Percentiles rank a stretch among this genome's conserved stretches.
Conservation (phyloP, 2,113 vertebrate genomes). For the Thunnus maccoyii region DNA sequence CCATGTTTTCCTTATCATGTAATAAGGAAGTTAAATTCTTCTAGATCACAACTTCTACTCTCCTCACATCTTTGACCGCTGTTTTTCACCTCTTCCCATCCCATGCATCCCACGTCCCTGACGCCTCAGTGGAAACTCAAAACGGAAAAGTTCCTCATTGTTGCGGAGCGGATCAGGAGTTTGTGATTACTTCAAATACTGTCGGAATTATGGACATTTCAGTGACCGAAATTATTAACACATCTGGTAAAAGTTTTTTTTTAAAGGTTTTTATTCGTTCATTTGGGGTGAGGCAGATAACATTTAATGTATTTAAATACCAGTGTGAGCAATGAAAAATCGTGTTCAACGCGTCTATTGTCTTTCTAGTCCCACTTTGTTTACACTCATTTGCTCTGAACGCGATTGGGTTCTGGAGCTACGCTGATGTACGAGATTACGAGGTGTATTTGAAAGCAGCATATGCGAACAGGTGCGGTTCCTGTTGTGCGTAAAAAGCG, state of each 20-base stretch:
- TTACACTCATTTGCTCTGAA: no score
- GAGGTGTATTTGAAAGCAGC: slow-evolving; percentile 9
- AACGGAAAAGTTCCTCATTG: slow-evolving; percentile 40
- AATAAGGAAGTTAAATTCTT: not conserved
- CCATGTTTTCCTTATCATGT: slow-evolving; percentile 62
- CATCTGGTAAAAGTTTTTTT: not conserved
- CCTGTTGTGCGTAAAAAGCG: not conserved
- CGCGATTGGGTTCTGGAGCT: no score
- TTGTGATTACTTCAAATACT: slow-evolving; percentile 7
- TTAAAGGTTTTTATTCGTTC: not conserved
- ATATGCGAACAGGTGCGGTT: not conserved
- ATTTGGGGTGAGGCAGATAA: not conserved
- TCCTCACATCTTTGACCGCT: slow-evolving; percentile 42
- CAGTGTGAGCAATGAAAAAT: no score
- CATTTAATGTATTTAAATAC: no score
- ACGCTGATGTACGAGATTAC: not conserved
- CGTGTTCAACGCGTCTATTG: no score
- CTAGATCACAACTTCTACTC: not conserved
- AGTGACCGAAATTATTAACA: not conserved
- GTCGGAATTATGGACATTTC: not conserved
- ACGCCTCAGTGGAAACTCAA: slow-evolving; percentile 11
- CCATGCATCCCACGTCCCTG: slow-evolving; percentile 26
- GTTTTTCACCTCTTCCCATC: slow-evolving; percentile 32
- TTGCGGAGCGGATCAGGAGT: slow-evolving; percentile 29
- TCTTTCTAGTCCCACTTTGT: not conserved